These are phyloP conservation scores for Camponotus floridanus DNA, from an alignment of 1,140 invertebrate genomes.

Conservation along the genomic window DNA sequence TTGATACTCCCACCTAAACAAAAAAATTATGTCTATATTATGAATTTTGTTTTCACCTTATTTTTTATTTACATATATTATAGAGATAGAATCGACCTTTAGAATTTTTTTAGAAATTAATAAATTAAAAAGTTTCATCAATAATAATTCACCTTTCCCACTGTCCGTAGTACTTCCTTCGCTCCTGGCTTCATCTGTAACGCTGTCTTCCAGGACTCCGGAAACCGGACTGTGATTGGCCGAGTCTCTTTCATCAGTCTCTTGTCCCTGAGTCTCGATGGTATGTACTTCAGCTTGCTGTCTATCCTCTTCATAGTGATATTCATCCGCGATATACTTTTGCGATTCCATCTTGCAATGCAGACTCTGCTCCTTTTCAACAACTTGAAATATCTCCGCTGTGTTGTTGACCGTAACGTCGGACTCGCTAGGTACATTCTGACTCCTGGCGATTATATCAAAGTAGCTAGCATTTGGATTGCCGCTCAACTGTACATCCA, in stretches of 20 bases:
- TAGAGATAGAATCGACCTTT: background rate
- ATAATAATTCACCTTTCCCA: conserved; percentile 81
- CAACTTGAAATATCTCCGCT: conserved; percentile 54
- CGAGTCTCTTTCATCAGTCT: conserved; percentile 84
- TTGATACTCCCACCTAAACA: conserved; percentile 88
- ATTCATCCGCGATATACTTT: background rate
- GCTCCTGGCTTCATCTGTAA: conserved; percentile 85
- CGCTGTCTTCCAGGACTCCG: conserved; percentile 84
- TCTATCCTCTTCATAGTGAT: background rate
- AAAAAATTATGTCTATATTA: conserved; percentile 53
- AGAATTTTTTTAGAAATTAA: background rate
- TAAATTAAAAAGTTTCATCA: background rate
- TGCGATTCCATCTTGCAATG: background rate
- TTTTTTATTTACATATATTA: too few species aligned
- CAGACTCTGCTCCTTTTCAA: conserved; percentile 11
- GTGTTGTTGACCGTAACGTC: conserved; percentile 8
- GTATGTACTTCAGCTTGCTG: conserved; percentile 8
- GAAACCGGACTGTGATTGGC: conserved; percentile 87
- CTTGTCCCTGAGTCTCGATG: conserved; percentile 61
- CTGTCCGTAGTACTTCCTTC: conserved; percentile 85
- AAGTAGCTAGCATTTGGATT: conserved; percentile 76
- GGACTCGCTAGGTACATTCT: conserved; percentile 14
- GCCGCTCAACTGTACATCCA: conserved; percentile 71
- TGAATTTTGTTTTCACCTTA: background rate
- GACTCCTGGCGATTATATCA: conserved; percentile 71